Evolutionary conservation across 1,140 invertebrate species (phyloP), one percentile per base, ranked within the genome.

Genomic region (Drosophila tsacasi): DNA sequence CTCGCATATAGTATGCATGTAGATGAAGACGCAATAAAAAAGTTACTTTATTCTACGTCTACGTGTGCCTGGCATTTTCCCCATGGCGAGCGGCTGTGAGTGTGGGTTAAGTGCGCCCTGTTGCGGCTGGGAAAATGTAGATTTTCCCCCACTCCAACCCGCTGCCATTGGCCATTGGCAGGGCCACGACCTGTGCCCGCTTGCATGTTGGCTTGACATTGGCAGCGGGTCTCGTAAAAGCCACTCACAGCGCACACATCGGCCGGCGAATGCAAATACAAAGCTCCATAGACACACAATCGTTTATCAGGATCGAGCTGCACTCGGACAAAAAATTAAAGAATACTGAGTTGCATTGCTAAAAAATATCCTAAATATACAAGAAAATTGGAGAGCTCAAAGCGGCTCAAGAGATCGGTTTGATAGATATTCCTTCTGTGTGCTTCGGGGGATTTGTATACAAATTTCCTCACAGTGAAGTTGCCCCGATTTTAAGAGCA

Each of bases 1-100:
- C n/a, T n/a, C n/a, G n/a, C n/a, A n/a, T 63, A 55, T 57, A 75
- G 60, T 76, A 69, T 77, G 42, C 62, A 78, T 78, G 75, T 71
- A 78, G 57, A 87, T 89, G 85, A 87, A 87, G 81, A 84, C 81
- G 81, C 85, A 89, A 87, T 87, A 87, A 90, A 87, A 87, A 87
- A 87, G 84, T 90, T 87, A 90, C 85, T 90, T 87, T 84, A 84
- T 87, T 72, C 77, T 61, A 58, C 42, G 81, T 81, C 84, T 89
- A 89, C 83, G 83, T 89, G 83, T 76, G 80, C 64, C 66, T 37
- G 57, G 13, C 74, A 49, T 58, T 61, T 44, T 49, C 42, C 35
- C 40, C 12, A n/a, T 23, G 47, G 44, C 50, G 25, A 40, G 42
- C 30, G 21, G 19, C 37, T 46, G 47, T 49, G 35, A 59, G 61